Evolutionary conservation across 2,888 invertebrate genomes (phyloP), one percentile per base, ranked within the genome.

Genomic region (Elysia crispata): DNA sequence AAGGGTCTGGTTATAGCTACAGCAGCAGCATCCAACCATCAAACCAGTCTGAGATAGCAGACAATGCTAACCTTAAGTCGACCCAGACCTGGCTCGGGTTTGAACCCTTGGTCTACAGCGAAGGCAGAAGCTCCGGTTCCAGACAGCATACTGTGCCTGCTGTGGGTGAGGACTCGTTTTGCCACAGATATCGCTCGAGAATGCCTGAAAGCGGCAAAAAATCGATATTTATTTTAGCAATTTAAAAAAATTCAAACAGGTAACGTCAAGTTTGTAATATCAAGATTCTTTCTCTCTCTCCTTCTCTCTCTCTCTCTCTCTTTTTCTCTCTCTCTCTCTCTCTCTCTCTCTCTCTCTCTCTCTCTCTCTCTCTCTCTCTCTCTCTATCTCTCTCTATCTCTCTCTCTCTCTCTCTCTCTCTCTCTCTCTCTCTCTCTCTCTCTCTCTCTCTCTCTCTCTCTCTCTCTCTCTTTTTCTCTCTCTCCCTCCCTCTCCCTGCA

Each of bases 111-210:
- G n/a, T 83, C 49, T 25, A 76, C 57, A 50, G 88, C 88, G 82
- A 88, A 88, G 31, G 60, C 62, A 30, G 76, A 77, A 0, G 88
- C 87, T 28, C 88, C 88, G 23, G 80, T 79, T 66, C 86, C 86
- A 8, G 87, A 84, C 70, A 88, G 77, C 82, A 88, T 84, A 73
- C 83, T 87, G 83, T 88, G 88, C 20, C 77, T 82, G 30, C 83
- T 85, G 23, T 76, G 79, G 49, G 86, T 84, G 85, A 88, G 83
- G 28, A 88, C 87, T 30, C 72, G 72, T 11, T 85, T 74, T 3
- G 88, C 88, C 31, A 87, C 87, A 1, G 85, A 85, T 18, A 86
- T 82, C 0, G 88, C 84, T 30, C 69, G 75, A 13, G 86, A 28
- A 23, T 86, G 76, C 50, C 87, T 87, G 77, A 23, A 79, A 64